Evolutionary conservation across 1,140 invertebrate genomes (phyloP), one percentile per base, ranked within the genome.

Genomic region (Trachymyrmex cornetzi): DNA sequence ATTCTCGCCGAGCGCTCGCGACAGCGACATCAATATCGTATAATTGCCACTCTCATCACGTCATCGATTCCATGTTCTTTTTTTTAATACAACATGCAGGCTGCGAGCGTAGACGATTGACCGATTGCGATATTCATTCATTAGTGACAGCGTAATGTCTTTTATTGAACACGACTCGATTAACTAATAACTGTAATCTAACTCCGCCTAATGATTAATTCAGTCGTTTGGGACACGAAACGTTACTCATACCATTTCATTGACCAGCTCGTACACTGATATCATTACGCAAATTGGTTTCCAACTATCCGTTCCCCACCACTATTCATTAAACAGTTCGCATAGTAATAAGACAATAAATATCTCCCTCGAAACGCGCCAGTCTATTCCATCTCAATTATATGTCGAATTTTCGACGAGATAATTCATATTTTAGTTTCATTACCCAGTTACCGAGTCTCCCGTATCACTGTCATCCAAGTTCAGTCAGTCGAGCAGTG

Each of bases 161-260:
- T 84, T 84, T 84, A 84, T 75, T 84, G 69, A 14, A 63, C 69
- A 74, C 80, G 72, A 75, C 55, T 63, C 55, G 69, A 84, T 84
- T 84, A 84, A 84, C 80, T 84, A 84, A 84, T 84, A 84, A 84
- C 80, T 75, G 79, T 81, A 75, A 84, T 84, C 80, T 74, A 84
- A 84, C 80, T 84, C 55, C 55, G 57, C 80, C 55, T 84, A 84
- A 84, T 84, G 80, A 84, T 84, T 84, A 84, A 84, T 84, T 84
- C 80, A 84, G 80, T 75, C 69, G 69, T 84, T 84, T 84, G 80
- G 55, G 80, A 84, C 80, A 44, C 69, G 80, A 84, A 74, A 84
- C 44, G 55, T 84, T 84, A 75, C 80, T 84, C 80, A 44, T 84
- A 84, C 69, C 80, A 75, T 75, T 84, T 84, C 80, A 84, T 75